Evolutionary conservation across 2,888 invertebrate species (phyloP), one percentile per base, ranked within the genome.

Genomic region (Lochmaea crataegi): DNA sequence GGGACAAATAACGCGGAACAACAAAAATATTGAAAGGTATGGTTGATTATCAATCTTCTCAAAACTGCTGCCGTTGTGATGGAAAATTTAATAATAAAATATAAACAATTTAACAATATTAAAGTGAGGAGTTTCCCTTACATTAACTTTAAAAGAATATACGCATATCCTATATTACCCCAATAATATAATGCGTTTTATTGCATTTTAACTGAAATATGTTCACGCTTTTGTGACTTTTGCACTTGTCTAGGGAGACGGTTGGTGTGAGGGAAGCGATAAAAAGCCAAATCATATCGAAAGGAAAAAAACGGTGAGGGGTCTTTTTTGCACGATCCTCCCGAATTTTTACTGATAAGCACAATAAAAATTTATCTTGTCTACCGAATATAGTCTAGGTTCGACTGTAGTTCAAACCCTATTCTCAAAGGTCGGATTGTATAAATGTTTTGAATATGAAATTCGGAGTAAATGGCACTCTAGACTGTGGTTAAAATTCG

Each of bases 341-440:
- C 63, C 53, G 72, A 73, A 64, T 65, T 68, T 65, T 53, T 32
- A 57, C 41, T 64, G 68, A 73, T 73, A 73, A 73, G 72, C 72
- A 57, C 65, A 73, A 73, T 73, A 73, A 73, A 73, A 68, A 68
- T 73, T 73, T 73, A 73, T 73, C 72, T 71, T 60, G 64, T 53
- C 38, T 60, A 61, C 72, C 65, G 65, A 65, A 68, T 69, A 69
- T 63, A 69, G 64, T 32, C 53, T 16, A 61, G 41, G n/a, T 16
- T 38, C 2, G 16, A 41, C 58, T 58, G 12, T 12, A 45, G 12
- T 45, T 12, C 42, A 42, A 42, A 11, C 11, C 42, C 42, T 11
- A 42, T 9, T 42, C 12, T 48, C n/a, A 22, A 67, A 67, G 42
- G 67, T 67, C 66, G 57, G 42, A 64, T 11, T 11, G 42, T 45